A percentile compares a stretch with the other conserved stretches of the same genome.
These are phyloP conservation scores for Pagetopsis macropterus DNA, from an alignment of 2,797 vertebrate species.

Conservation along the genomic window DNA sequence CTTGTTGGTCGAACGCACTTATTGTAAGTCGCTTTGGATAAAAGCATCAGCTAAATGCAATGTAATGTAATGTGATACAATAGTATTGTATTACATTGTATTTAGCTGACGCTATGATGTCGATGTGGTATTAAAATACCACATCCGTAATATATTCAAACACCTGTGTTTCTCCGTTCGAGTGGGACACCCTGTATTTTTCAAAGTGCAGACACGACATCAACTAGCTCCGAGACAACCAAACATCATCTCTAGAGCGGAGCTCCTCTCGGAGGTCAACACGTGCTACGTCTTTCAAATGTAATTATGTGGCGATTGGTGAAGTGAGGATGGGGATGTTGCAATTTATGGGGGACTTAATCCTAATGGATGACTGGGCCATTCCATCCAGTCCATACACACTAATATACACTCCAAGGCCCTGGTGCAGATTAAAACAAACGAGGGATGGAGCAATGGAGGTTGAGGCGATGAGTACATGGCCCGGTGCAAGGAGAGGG, in stretches of 20 bases:
- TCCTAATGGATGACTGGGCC: constrained; percentile 61
- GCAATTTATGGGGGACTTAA: constrained; percentile 68
- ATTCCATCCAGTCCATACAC: constrained; percentile 14
- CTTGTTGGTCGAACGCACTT: no score
- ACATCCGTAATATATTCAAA: background rate
- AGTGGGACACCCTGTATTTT: background rate
- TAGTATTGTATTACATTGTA: no score
- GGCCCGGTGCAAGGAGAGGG: constrained; percentile 71
- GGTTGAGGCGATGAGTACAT: constrained; percentile 40
- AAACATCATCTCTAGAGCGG: constrained; percentile 51
- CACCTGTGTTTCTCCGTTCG: background rate
- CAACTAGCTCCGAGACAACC: constrained; percentile 6
- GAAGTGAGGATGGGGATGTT: constrained; percentile 52
- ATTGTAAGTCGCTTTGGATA: no score
- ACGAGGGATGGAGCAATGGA: constrained; percentile 27
- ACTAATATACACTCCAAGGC: constrained; percentile 57
- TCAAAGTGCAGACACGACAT: background rate
- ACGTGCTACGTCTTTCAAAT: constrained; percentile 67
- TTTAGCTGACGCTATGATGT: no score
- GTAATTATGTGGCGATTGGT: constrained; percentile 79
- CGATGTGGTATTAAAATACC: background rate
- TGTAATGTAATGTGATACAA: no score
- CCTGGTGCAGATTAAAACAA: constrained; percentile 55
- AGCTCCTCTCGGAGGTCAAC: constrained; percentile 71
- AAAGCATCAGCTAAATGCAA: no score